These are phyloP conservation scores for Delia radicum DNA, from an alignment of 1,140 invertebrate species.

Conservation along the genomic window DNA sequence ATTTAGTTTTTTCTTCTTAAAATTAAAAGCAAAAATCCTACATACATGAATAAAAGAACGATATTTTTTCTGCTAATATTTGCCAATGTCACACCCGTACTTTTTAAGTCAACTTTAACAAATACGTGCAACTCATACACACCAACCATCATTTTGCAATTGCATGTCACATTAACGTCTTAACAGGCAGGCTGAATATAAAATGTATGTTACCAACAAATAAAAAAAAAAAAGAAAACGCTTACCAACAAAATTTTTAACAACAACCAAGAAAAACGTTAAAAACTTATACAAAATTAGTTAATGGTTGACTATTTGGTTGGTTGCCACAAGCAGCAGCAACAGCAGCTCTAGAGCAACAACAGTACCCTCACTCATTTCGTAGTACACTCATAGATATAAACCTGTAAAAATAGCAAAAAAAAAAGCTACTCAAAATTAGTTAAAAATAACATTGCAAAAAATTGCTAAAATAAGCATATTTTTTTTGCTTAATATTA, in stretches of 20 bases:
- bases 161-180: slow-evolving; percentile 31
- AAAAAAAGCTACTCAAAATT: too few species aligned
- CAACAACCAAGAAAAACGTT: too few species aligned
- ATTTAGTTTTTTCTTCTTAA: background rate
- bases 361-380: too few species aligned
- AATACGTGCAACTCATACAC: background rate
- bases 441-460: too few species aligned
- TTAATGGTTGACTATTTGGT: slow-evolving; percentile 1
- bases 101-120: background rate
- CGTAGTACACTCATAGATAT: too few species aligned
- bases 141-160: slow-evolving; percentile 15
- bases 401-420: too few species aligned
- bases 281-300: background rate
- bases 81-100: slow-evolving; percentile 22
- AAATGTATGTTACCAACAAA: background rate
- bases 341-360: background rate
- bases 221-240: background rate
- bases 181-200: slow-evolving; percentile 1
- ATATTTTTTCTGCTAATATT: background rate
- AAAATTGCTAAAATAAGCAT: too few species aligned
- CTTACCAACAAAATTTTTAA: background rate
- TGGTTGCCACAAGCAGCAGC: background rate
- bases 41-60: background rate
- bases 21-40: background rate
- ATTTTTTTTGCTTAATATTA: too few species aligned